Percentiles rank a stretch among this genome's conserved stretches.
These are phyloP conservation scores for Eulemur rubriventer DNA, from an alignment of 2,797 vertebrate species.

Conservation along the genomic window DNA sequence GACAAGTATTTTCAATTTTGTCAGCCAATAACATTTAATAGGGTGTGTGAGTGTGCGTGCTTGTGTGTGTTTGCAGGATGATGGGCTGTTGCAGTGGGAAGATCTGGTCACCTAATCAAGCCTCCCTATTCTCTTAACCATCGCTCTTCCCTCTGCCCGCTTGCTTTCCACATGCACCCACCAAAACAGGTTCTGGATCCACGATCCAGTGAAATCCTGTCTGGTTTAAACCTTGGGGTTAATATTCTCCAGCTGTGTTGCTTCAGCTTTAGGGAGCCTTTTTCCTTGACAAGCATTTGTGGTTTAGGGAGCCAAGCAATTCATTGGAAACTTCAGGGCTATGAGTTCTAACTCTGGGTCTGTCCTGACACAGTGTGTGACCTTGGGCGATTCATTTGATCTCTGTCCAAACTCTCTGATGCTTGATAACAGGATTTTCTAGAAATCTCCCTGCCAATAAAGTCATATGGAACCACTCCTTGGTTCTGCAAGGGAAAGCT, in stretches of 20 bases:
- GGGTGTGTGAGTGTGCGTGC: not conserved
- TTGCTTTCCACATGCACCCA: not conserved
- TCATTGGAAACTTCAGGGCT: constrained; percentile 73
- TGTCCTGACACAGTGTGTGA: constrained; percentile 66
- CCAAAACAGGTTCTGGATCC: constrained; percentile 47
- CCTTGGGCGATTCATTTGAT: constrained; percentile 78
- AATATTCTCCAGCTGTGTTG: constrained; percentile 74
- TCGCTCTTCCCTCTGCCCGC: not conserved
- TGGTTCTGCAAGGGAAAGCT: constrained; percentile 49
- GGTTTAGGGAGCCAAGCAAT: constrained; percentile 67
- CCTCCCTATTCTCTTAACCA: not conserved
- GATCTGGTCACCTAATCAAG: not conserved
- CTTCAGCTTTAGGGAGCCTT: constrained; percentile 60
- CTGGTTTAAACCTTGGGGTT: constrained; percentile 63
- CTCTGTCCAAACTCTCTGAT: constrained; percentile 76
- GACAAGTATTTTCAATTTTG: constrained; percentile 14
- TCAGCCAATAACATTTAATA: not conserved
- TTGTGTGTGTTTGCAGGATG: not conserved
- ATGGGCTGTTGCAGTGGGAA: not conserved
- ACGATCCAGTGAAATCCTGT: constrained; percentile 51
- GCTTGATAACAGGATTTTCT: constrained; percentile 79
- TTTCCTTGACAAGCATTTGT: constrained; percentile 69
- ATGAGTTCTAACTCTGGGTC: constrained; percentile 76
- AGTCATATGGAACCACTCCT: constrained; percentile 47
- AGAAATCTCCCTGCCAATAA: constrained; percentile 53